Evolutionary conservation across 2,888 invertebrate genomes (phyloP).

Genomic region (Augiades crinisus): DNA sequence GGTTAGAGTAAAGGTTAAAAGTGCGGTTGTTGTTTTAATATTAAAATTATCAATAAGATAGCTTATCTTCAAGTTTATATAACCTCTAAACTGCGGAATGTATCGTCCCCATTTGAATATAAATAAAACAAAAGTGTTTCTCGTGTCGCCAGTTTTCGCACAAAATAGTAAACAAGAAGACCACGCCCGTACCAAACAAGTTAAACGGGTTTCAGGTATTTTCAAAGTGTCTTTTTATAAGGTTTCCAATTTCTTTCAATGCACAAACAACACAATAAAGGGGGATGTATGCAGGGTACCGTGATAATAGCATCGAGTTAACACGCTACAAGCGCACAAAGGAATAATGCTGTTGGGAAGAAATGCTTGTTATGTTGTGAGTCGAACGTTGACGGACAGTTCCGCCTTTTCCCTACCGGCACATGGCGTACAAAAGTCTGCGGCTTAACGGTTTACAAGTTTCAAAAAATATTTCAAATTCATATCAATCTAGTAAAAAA

Average conservation of each 20-base stretch:
- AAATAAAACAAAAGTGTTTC: conserved; percentile 19
- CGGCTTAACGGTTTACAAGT: too few relatives aligned
- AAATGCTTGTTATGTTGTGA: conserved; percentile 25
- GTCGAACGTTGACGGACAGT: conserved; percentile 27
- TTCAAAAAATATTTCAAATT: too few relatives aligned
- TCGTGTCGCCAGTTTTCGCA: conserved; percentile 21
- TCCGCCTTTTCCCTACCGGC: too few relatives aligned
- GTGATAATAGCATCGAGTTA: conserved; percentile 53
- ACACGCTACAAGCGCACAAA: conserved; percentile 41
- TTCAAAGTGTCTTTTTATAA: conserved; percentile 52
- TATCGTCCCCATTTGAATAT: conserved; percentile 13
- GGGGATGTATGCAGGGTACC: conserved; percentile 51
- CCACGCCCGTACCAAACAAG: conserved; percentile 51
- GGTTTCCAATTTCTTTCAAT: conserved; percentile 61
- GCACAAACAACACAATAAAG: conserved; percentile 54
- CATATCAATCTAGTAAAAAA: too few relatives aligned
- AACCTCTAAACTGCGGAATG: conserved; percentile 19
- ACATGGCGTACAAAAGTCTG: too few relatives aligned
- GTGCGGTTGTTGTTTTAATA: neutral
- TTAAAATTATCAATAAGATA: neutral
- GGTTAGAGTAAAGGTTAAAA: neutral
- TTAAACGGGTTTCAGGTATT: conserved; percentile 55
- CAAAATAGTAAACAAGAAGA: conserved; percentile 38
- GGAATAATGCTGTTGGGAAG: conserved; percentile 38
- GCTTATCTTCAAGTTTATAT: neutral